Base-by-base conservation (phyloP, 2,113 vertebrate genomes). In the Catagonus wagneri region DNA sequence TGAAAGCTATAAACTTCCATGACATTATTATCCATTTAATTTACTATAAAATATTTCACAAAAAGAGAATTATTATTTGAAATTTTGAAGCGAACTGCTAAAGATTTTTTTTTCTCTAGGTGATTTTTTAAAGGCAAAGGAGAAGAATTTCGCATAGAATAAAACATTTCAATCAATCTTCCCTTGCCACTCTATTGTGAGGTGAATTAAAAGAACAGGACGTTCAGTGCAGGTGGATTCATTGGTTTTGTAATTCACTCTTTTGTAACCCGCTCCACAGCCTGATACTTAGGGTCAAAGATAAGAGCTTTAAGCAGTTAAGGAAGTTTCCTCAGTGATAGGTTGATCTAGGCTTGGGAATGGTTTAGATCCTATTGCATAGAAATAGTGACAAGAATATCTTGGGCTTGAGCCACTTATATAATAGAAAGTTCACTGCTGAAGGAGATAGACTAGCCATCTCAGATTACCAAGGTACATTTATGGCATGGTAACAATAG, bases 21-120 rank as follows among this genome's bases (percentile, higher is more conserved):
- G 63, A 16, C 3, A 39, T 50, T 95, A 83, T 66, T 92, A 83
- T 14, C 13, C 25, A 83, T 54, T 75, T 50, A 63, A 78, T 74
- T 94, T 91, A 74, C 65, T 86, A 93, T 16, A 78, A 93, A 89
- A 71, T 66, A 94, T 84, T 97, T 90, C 34, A 72, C 14, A 88
- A 83, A 86, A 75, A 75, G 32, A 80, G 23, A 92, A 92, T 14
- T 36, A 36, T 56, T 84, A 71, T 75, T 90, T 96, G 72, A 88
- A 86, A 88, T 94, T 83, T 83, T 39, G 88, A 90, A 84, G 80
- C 75, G 56, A 81, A 89, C 3, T 75, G 27, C 44, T 93, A 58
- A 90, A 94, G 23, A 36, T 50, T 61, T 74, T 60, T 69, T 69
- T 60, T 80, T 16, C 27, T 76, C 34, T 22, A 79, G 84, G 87